Evolutionary conservation across 2,888 invertebrate genomes (phyloP), one percentile per base, ranked within the genome.

Genomic region (Machimus atricapillus): DNA sequence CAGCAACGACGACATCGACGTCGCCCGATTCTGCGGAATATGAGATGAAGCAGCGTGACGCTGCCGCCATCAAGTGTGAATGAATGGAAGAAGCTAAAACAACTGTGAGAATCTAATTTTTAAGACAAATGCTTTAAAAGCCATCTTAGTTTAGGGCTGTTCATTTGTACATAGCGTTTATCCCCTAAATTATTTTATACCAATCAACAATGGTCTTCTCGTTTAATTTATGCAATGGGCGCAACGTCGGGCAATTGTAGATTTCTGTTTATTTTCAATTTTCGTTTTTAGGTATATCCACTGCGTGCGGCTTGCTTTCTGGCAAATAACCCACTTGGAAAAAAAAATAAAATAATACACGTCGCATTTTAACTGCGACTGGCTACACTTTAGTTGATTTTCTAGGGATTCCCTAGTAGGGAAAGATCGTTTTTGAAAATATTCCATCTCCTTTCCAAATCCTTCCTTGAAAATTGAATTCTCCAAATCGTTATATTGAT

Each of bases 21-120:
- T 91, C 91, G n/a, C 91, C 91, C 1, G 91, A 91, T 76, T 91
- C 91, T 74, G 91, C 90, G 37, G 91, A 91, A 3, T 91, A 91
- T 89, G 90, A 91, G 88, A 91, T 91, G 58, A 87, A 91, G 91
- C 87, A 91, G 91, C 90, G 58, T 40, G 77, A 87, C 27, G 89
- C 87, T 23, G 88, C 88, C 43, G 77, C 87, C 52, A 34, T 52
- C 58, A 43, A 85, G 43, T 73, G 56, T 82, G 85, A 85, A 46
- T 82, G 85, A 85, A 85, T 85, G 85, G 85, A 85, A 85, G 85
- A 85, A 85, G 85, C 85, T 85, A 85, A 79, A 85, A 66, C 66
- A 85, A 85, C 85, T 85, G 85, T 85, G 85, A 85, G 46, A 74
- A 85, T 83, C 23, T 82, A 85, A 85, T 74, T 74, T 46, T 85